Base-by-base conservation (phyloP, 2,113 vertebrate genomes). In the Callorhinus ursinus region DNA sequence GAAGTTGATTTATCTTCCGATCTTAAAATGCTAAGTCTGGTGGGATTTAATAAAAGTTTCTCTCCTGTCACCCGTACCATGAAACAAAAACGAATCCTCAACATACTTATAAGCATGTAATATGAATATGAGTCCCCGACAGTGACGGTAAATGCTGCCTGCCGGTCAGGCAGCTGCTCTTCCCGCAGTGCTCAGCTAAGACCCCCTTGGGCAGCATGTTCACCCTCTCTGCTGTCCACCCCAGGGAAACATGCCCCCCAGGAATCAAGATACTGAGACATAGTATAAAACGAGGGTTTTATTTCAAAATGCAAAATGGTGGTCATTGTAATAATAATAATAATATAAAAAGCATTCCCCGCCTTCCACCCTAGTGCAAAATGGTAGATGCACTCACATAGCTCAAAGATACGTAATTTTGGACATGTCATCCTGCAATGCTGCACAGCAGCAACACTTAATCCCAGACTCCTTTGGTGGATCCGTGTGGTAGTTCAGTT, bases 371-470 rank as follows among this genome's bases (percentile, higher is more conserved):
- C 61, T 42, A 55, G 87, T 86, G 93, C 63, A 97, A 80, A 96
- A 59, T 13, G 97, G 97, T 79, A 81, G 97, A 87, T 53, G 95
- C 98, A 98, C 98, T 87, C 61, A 42, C 24, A 97, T 97, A 98
- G 97, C 98, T 97, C 67, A 97, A 97, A 98, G 98, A 69, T 6
- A n/a, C 80, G 24, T 63, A 46, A 51, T 53, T 46, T 22, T 51
- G 85, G 55, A 63, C 46, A 10, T 6, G 46, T 24, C 49, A 93
- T 97, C 96, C 97, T 77, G 72, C 96, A 91, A 97, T 97, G 98
- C 99, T 99, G 98, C 99, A 99, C 96, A 84, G 99, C 99, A 99
- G 99, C 99, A 98, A 99, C 98, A 96, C 69, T 63, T 98, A 97
- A 28, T 96, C 76, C 95, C 61, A 61, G 93, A 0, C 92, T 96